phyloP scores from a whole-genome alignment of 1,140 invertebrate species.

The Zaprionus davidi region DNA sequence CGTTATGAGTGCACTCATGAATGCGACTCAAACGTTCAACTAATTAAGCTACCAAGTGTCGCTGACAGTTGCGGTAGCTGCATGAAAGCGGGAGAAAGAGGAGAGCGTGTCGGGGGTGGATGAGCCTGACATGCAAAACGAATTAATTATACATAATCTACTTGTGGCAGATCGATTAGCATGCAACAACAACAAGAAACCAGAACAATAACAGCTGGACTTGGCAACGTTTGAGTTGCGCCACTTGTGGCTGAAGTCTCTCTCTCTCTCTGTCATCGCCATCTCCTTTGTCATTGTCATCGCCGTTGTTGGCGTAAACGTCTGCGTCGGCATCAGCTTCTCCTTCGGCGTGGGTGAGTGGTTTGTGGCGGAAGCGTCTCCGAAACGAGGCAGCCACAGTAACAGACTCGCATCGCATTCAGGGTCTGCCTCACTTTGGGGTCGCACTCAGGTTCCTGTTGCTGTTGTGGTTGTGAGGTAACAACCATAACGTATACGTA shows the following conservation, averaged over 20 bases:
- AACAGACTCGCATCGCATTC: slow-evolving; percentile 19
- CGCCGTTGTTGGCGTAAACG: background rate
- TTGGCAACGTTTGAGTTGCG: slow-evolving; percentile 21
- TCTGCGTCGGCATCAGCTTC: background rate
- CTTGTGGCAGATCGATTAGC: slow-evolving; percentile 54
- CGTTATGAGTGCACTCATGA: slow-evolving; percentile 38
- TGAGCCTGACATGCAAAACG: slow-evolving; percentile 32
- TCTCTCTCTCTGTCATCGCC: slow-evolving; percentile 8
- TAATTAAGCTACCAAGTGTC: slow-evolving; percentile 50
- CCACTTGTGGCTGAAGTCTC: slow-evolving; percentile 42
- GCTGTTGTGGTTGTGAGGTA: background rate
- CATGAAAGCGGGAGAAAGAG: background rate
- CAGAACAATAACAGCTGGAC: slow-evolving; percentile 10
- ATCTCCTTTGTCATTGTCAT: slow-evolving; percentile 10
- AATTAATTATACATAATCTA: slow-evolving; percentile 57
- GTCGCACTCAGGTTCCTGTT: slow-evolving; percentile 18
- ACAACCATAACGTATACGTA: background rate
- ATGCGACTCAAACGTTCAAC: slow-evolving; percentile 37
- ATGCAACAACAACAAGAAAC: slow-evolving; percentile 18
- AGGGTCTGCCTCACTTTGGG: slow-evolving; percentile 19
- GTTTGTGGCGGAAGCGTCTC: background rate
- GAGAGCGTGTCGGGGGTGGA: background rate
- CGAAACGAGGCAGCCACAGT: background rate
- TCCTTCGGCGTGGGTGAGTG: background rate
- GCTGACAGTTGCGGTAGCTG: slow-evolving; percentile 44